phyloP scores from a whole-genome alignment of 2,797 vertebrate genomes.

The Microhierax caerulescens region DNA sequence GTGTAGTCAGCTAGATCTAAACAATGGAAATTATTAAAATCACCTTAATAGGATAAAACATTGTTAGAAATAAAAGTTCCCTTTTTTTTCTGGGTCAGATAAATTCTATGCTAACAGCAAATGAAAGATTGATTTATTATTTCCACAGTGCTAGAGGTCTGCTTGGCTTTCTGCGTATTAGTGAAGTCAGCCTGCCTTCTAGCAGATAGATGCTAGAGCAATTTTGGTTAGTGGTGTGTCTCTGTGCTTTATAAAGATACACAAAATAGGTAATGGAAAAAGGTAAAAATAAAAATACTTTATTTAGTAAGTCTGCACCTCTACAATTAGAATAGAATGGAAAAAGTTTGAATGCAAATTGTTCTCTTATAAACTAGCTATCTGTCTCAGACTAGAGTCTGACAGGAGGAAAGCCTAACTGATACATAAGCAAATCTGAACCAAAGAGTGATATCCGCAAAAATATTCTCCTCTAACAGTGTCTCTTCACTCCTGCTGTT shows the following conservation, averaged over 20 bases:
- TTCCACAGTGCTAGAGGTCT: neutral
- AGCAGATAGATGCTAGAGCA: neutral
- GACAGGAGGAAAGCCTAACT: neutral
- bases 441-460: neutral
- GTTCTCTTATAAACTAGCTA: neutral
- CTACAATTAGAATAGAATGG: neutral
- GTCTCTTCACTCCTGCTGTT: neutral
- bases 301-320: neutral
- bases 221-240: neutral
- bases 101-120: neutral
- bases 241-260: neutral
- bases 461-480: neutral
- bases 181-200: neutral
- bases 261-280: neutral
- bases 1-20: neutral
- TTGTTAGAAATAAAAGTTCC: neutral
- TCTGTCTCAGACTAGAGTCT: neutral
- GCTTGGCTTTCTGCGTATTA: neutral
- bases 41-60: neutral
- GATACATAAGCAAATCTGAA: neutral
- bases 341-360: neutral
- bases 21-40: neutral
- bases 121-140: neutral
- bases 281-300: neutral
- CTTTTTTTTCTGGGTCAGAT: neutral